Base-by-base conservation (phyloP, 2,113 vertebrate genomes). In the Crotalus tigris region DNA sequence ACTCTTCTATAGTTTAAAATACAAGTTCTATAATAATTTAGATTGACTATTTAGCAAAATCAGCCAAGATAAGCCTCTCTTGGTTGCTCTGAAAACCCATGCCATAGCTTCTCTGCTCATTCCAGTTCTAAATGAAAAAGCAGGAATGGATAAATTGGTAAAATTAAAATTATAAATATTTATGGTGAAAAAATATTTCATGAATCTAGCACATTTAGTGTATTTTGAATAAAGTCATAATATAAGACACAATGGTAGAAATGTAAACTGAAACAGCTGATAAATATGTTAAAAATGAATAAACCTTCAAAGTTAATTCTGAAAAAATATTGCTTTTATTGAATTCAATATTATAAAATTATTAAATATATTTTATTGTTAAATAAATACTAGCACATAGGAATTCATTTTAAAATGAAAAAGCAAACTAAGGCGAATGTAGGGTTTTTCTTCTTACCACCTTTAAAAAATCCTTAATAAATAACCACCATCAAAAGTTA, bases 281-380 rank as follows among this genome's bases (percentile, higher is more conserved):
- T 91, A 93, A 93, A 95, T 94, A 88, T 92, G 13, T 85, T 93
- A 81, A 21, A 39, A 39, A 81, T 81, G 92, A 92, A 91, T 89
- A 94, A 92, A 81, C 92, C 92, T 44, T 33, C 93, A 91, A 53
- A 92, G 89, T 33, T 61, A 91, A 24, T 94, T 94, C 91, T 91
- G 94, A 88, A 21, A 59, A 75, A 92, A 5, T 86, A 51, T 64
- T 91, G 3, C 94, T 95, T 95, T 95, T 33, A 94, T 93, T 95
- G 93, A 94, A 92, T 93, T n/a, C 94, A 53, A 92, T 19, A 54
- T 92, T 91, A 11, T 61, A 53, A 92, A 15, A 12, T 87, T 87
- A 92, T 92, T 91, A 81, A 95, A 92, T 85, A 93, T 8, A 81
- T 94, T 93, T 91, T 11, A 91, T 87, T 46, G 9, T 58, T 89